Conservation (phyloP, 2,113 vertebrate species). For the Dipodomys spectabilis region DNA sequence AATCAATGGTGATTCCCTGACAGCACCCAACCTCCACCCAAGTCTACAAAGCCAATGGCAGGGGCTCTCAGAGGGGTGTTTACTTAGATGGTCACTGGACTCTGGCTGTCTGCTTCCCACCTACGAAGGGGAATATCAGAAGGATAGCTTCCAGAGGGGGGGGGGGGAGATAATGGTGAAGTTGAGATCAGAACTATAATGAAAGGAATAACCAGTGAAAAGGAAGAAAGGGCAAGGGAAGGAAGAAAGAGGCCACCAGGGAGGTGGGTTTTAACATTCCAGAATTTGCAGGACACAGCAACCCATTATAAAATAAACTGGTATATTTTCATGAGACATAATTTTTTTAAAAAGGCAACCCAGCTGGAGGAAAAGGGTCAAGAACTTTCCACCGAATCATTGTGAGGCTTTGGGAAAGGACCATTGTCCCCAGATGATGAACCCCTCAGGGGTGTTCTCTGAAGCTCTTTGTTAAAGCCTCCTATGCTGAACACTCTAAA, state of each 20-base stretch:
- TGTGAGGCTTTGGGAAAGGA: conserved; percentile 64
- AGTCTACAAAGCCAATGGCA: conserved; percentile 37
- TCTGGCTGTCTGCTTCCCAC: background rate
- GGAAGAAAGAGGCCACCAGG: conserved; percentile 47
- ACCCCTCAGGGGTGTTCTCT: conserved; percentile 52
- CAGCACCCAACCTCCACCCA: background rate
- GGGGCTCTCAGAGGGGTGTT: conserved; percentile 46
- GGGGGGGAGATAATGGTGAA: background rate
- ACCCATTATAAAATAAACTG: conserved; percentile 51
- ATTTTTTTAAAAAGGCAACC: conserved; percentile 61
- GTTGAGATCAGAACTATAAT: background rate
- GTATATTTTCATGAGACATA: background rate
- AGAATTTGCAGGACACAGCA: conserved; percentile 13
- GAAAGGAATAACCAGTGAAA: background rate
- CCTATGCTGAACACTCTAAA: conserved; percentile 1
- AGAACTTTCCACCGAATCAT: conserved; percentile 65
- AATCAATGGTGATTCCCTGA: background rate
- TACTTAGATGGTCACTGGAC: conserved; percentile 40
- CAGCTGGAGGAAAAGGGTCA: conserved; percentile 65
- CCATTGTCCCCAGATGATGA: conserved; percentile 49
- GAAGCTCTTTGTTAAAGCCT: conserved; percentile 62
- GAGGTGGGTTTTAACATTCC: conserved; percentile 23
- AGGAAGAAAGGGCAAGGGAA: background rate
- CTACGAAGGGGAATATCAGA: background rate
- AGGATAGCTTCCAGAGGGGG: background rate